Conservation (phyloP, 2,888 invertebrate genomes). For the Chymomyza fuscimana region DNA sequence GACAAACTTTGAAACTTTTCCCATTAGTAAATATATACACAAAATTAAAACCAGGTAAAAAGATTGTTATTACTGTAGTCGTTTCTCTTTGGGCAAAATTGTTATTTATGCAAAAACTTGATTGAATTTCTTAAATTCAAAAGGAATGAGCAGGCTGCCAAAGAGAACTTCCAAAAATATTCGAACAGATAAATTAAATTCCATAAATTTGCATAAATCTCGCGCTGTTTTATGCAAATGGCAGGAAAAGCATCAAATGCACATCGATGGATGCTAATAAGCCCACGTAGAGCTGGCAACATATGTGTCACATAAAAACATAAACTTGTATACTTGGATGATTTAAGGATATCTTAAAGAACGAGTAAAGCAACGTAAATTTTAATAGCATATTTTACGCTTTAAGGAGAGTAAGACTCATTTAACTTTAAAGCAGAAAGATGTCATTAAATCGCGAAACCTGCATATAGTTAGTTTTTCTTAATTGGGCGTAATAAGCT, state of each 20-base stretch:
- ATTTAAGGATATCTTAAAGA: background rate
- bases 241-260: slow-evolving; percentile 10
- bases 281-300: slow-evolving; percentile 50
- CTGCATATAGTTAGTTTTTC: no score
- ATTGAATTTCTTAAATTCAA: slow-evolving; percentile 58
- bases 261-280: slow-evolving; percentile 64
- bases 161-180: slow-evolving; percentile 7
- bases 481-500: no score
- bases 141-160: background rate
- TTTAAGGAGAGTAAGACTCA: no score
- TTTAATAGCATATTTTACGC: no score
- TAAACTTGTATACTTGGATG: background rate
- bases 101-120: slow-evolving; percentile 68
- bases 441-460: no score
- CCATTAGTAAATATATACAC: slow-evolving; percentile 56
- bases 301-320: slow-evolving; percentile 24
- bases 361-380: background rate
- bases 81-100: slow-evolving; percentile 13
- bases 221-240: slow-evolving; percentile 52
- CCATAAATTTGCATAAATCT: slow-evolving; percentile 73
- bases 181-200: slow-evolving; percentile 55
- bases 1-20: slow-evolving; percentile 58
- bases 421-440: no score
- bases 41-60: slow-evolving; percentile 43
- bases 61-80: slow-evolving; percentile 22